A percentile compares a stretch with the other conserved stretches of the same genome.
These are phyloP conservation scores for Beroe forskalii DNA, from an alignment of 37 sponge, comb jelly and placozoan genomes.

Conservation along the genomic window DNA sequence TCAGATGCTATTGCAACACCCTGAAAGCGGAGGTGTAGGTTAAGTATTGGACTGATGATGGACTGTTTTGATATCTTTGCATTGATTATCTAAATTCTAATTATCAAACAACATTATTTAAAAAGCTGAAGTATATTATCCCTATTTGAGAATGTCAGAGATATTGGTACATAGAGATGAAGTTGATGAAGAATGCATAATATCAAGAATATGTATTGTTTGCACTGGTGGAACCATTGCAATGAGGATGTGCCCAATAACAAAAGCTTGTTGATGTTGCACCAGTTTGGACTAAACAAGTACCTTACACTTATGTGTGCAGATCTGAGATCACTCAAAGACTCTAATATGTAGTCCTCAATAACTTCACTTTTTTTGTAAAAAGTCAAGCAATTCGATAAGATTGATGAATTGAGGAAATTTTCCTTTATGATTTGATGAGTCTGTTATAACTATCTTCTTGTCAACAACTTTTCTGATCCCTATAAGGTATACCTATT, in stretches of 20 bases:
- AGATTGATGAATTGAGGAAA: background rate
- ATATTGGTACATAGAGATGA: background rate
- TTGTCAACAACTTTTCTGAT: too few species aligned
- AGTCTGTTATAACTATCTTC: background rate
- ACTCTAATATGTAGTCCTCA: too few species aligned
- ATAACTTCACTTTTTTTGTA: background rate
- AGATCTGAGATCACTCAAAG: background rate
- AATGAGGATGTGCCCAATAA: conserved; percentile 33
- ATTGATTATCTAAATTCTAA: too few species aligned
- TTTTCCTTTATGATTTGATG: background rate
- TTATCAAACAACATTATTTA: too few species aligned
- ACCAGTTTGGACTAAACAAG: too few species aligned
- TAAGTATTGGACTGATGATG: too few species aligned
- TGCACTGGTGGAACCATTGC: conserved; percentile 70
- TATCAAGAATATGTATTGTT: conserved; percentile 51
- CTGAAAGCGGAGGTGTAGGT: too few species aligned
- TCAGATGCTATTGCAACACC: too few species aligned
- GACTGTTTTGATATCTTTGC: too few species aligned
- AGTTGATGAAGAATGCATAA: background rate
- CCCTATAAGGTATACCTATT: too few species aligned
- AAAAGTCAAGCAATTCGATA: background rate
- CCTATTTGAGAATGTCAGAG: background rate
- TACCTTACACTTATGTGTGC: too few species aligned
- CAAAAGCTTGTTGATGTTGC: background rate
- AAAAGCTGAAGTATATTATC: too few species aligned